Evolutionary conservation across 2,797 vertebrate genomes (phyloP).

Genomic region (Gymnothorax javanicus): DNA sequence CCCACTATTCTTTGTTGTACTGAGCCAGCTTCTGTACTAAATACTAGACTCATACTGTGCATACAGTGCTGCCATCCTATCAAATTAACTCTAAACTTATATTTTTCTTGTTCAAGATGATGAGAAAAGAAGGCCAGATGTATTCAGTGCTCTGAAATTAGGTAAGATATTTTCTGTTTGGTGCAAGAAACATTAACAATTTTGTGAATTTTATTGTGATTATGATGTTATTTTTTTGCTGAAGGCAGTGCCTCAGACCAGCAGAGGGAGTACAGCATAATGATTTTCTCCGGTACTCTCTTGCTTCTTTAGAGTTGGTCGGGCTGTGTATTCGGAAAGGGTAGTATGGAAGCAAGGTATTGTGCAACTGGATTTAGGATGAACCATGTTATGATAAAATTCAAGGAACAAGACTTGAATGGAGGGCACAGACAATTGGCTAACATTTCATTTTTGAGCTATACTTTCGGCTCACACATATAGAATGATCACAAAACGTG

Average conservation of each 20-base stretch:
- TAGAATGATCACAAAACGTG: neutral
- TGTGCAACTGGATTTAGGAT: neutral
- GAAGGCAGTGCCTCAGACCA: neutral
- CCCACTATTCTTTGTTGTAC: neutral
- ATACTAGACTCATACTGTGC: neutral
- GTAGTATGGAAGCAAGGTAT: neutral
- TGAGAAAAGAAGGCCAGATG: conserved; percentile 88
- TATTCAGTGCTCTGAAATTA: conserved; percentile 92
- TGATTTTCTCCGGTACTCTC: neutral
- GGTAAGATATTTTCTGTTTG: conserved; percentile 68
- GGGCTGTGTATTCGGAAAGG: neutral
- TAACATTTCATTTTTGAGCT: neutral
- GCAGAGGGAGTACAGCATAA: neutral
- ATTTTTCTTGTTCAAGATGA: conserved; percentile 60
- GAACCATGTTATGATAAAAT: neutral
- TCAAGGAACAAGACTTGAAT: neutral
- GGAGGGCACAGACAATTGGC: neutral
- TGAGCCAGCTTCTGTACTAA: neutral
- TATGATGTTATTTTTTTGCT: neutral
- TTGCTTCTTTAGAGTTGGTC: neutral
- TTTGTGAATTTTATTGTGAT: neutral
- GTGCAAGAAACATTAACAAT: neutral
- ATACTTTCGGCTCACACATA: neutral
- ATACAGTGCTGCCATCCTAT: neutral
- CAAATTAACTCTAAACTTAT: neutral